Evolutionary conservation across 2,888 invertebrate species (phyloP).

Genomic region (Clitarchus hookeri): DNA sequence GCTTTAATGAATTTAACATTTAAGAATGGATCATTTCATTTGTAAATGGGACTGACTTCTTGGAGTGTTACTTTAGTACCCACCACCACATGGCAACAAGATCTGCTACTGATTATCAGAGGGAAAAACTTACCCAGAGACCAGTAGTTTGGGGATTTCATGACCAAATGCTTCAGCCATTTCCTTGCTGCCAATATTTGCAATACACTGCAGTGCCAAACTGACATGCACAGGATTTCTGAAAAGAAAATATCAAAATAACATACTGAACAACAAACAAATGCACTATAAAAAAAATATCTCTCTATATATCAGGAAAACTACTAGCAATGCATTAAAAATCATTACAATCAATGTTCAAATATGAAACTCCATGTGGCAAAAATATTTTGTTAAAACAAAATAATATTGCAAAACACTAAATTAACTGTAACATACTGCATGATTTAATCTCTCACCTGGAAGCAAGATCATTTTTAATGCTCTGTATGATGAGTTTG

Average conservation of each 20-base stretch:
- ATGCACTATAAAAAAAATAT: background rate
- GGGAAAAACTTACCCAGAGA: conserved; percentile 76
- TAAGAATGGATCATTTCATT: no score
- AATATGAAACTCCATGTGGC: no score
- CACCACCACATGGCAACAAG: no score
- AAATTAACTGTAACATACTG: conserved; percentile 27
- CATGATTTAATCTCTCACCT: conserved; percentile 54
- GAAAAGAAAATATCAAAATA: conserved; percentile 33
- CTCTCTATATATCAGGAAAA: conserved; percentile 24
- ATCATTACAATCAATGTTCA: no score
- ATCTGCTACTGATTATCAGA: background rate
- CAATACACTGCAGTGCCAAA: conserved; percentile 98
- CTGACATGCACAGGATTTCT: conserved; percentile 97
- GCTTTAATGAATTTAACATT: no score
- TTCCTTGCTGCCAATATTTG: conserved; percentile 98
- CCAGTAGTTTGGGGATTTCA: conserved; percentile 97
- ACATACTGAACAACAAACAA: no score
- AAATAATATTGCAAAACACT: background rate
- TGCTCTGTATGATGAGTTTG: conserved; percentile 97
- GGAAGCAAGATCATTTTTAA: conserved; percentile 96
- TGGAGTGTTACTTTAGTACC: no score
- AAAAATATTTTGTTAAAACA: no score
- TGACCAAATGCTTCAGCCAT: conserved; percentile 99
- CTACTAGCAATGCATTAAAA: conserved; percentile 18
- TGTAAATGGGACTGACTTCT: no score